Conservation (phyloP, 2,888 invertebrate genomes). For the Lithophane leautieri region DNA sequence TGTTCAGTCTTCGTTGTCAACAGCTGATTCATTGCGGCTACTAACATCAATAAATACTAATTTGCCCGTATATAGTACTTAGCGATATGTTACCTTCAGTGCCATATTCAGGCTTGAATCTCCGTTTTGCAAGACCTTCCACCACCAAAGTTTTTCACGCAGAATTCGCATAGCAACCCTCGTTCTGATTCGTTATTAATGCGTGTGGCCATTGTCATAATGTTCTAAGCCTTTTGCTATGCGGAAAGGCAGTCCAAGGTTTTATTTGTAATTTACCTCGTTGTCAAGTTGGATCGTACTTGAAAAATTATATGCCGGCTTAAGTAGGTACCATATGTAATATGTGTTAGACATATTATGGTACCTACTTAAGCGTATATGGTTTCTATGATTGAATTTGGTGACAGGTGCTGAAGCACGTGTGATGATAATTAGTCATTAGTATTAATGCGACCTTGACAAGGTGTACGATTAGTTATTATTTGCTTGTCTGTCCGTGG, state of each 20-base stretch:
- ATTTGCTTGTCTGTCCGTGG: conserved; percentile 10
- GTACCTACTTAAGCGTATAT: conserved; percentile 35
- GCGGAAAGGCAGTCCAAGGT: conserved; percentile 56
- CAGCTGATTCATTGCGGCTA: conserved; percentile 11
- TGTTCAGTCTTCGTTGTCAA: neutral
- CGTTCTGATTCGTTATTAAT: conserved; percentile 14
- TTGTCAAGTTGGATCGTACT: conserved; percentile 33
- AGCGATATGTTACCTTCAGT: neutral
- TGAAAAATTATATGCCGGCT: conserved; percentile 34
- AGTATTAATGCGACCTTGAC: conserved; percentile 41
- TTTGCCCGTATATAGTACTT: neutral
- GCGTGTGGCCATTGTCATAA: conserved; percentile 14
- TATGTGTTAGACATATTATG: too few relatives aligned
- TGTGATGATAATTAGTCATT: conserved; percentile 44
- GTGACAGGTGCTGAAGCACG: conserved; percentile 46
- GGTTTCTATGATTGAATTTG: conserved; percentile 54
- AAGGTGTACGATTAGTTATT: conserved; percentile 36
- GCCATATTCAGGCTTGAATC: too few relatives aligned
- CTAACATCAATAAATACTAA: neutral
- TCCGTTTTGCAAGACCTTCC: neutral
- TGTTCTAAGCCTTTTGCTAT: conserved; percentile 41
- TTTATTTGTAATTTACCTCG: conserved; percentile 54
- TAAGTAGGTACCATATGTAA: conserved; percentile 5
- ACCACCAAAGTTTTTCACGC: neutral
- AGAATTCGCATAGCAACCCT: conserved; percentile 20